A percentile compares a stretch with the other conserved stretches of the same genome.
These are phyloP conservation scores for Hormiphora californensis DNA, from an alignment of 37 sponge, comb jelly and placozoan genomes.

Conservation along the genomic window DNA sequence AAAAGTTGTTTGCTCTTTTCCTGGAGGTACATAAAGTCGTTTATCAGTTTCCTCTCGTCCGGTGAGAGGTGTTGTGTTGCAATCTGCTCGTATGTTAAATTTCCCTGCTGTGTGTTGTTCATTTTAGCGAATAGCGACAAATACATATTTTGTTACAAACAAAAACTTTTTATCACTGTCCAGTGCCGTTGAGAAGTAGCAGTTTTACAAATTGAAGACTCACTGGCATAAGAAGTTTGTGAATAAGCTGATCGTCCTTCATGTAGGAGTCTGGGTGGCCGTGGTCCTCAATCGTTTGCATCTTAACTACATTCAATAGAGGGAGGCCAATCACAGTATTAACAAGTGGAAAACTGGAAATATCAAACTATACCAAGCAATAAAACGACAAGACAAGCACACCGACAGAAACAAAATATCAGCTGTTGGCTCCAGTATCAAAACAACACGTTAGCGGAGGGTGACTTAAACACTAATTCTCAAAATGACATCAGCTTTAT, in stretches of 20 bases:
- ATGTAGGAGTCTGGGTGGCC: neutral
- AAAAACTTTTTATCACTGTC: neutral
- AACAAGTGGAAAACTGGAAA: too few relatives aligned
- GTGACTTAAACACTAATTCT: too few relatives aligned
- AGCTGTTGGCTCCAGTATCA: too few relatives aligned
- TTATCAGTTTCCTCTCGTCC: slow-evolving; percentile 4
- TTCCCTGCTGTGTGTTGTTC: neutral
- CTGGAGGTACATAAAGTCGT: neutral
- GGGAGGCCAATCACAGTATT: too few relatives aligned
- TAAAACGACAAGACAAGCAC: too few relatives aligned
- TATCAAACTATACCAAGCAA: too few relatives aligned
- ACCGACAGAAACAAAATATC: too few relatives aligned
- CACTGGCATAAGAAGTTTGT: slow-evolving; percentile 13
- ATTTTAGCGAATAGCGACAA: neutral
- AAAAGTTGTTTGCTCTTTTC: slow-evolving; percentile 27
- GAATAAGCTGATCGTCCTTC: neutral
- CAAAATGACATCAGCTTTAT: too few relatives aligned
- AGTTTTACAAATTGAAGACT: neutral
- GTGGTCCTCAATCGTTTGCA: neutral
- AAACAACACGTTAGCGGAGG: too few relatives aligned
- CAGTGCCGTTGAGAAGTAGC: too few relatives aligned
- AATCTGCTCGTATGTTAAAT: neutral
- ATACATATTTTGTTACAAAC: neutral
- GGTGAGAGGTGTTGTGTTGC: neutral
- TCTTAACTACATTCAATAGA: too few relatives aligned